Evolutionary conservation across 2,113 vertebrate genomes (phyloP).

Genomic region (Cavia aperea): DNA sequence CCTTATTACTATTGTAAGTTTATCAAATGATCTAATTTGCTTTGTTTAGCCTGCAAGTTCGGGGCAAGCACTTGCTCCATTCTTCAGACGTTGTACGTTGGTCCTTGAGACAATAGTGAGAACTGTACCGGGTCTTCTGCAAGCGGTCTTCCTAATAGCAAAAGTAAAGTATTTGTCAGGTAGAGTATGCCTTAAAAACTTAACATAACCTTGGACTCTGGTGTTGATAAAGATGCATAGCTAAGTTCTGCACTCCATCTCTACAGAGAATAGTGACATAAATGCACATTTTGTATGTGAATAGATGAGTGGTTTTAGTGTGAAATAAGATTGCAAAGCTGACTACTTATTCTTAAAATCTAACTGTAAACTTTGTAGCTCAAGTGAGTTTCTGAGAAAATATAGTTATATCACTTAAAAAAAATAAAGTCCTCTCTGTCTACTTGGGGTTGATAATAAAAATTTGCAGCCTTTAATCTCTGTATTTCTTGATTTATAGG

Average conservation of each 20-base stretch:
- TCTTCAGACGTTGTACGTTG: constrained; percentile 87
- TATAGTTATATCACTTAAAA: neutral
- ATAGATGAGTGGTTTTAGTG: constrained; percentile 6
- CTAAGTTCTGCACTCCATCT: neutral
- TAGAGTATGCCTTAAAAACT: constrained; percentile 65
- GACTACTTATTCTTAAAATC: constrained; percentile 11
- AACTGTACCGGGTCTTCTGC: constrained; percentile 88
- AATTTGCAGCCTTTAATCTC: neutral
- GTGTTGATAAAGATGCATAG: constrained; percentile 4
- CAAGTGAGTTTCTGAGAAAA: neutral
- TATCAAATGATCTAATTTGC: constrained; percentile 17
- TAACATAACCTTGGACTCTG: constrained; percentile 17
- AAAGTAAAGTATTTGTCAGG: constrained; percentile 94
- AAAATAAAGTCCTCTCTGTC: neutral
- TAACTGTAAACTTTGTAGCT: neutral
- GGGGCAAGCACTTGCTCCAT: constrained; percentile 82
- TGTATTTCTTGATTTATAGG: neutral
- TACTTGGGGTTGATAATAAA: neutral
- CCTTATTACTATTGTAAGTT: neutral
- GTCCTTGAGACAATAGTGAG: constrained; percentile 90
- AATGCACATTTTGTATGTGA: neutral
- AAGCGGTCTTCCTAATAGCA: constrained; percentile 87
- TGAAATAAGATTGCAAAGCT: neutral
- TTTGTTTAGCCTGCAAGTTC: constrained; percentile 80
- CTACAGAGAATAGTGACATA: neutral